A percentile compares a stretch with the other conserved stretches of the same genome.
Conservation (phyloP, 2,797 vertebrate species). For the Siniperca obscura region DNA sequence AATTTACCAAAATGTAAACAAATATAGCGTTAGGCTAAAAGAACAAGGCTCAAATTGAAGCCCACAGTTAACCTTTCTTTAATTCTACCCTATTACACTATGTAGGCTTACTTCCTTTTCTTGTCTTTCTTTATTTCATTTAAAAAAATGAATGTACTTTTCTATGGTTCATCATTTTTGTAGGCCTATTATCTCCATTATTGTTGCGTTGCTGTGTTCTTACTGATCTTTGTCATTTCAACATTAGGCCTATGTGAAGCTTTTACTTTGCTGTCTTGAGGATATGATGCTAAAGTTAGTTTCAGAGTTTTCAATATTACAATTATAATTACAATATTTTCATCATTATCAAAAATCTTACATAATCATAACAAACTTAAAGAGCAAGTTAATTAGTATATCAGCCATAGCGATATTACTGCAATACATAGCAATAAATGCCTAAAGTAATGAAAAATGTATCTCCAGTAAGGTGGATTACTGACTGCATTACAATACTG, state of each 20-base stretch:
- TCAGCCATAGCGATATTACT: background rate
- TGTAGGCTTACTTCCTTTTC: background rate
- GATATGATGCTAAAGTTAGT: background rate
- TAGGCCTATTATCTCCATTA: background rate
- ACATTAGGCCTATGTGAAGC: background rate
- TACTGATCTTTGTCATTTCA: background rate
- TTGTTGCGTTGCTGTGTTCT: background rate
- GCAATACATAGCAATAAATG: background rate
- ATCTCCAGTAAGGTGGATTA: background rate
- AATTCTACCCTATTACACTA: background rate
- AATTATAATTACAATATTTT: slow-evolving; percentile 14
- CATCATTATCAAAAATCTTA: slow-evolving; percentile 15
- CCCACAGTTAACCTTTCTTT: background rate
- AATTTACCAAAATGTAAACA: background rate
- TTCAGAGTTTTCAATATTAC: background rate
- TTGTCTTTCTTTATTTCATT: background rate
- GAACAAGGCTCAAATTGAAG: background rate
- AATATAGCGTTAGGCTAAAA: background rate
- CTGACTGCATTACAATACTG: background rate
- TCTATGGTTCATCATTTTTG: background rate
- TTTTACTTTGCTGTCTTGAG: background rate
- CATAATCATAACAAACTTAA: background rate
- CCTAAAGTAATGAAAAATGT: background rate
- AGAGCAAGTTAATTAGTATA: background rate
- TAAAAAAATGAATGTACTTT: background rate